A percentile compares a stretch with the other conserved stretches of the same genome.
These are phyloP conservation scores for Setipinna tenuifilis DNA, from an alignment of 2,797 vertebrate species.

Conservation along the genomic window DNA sequence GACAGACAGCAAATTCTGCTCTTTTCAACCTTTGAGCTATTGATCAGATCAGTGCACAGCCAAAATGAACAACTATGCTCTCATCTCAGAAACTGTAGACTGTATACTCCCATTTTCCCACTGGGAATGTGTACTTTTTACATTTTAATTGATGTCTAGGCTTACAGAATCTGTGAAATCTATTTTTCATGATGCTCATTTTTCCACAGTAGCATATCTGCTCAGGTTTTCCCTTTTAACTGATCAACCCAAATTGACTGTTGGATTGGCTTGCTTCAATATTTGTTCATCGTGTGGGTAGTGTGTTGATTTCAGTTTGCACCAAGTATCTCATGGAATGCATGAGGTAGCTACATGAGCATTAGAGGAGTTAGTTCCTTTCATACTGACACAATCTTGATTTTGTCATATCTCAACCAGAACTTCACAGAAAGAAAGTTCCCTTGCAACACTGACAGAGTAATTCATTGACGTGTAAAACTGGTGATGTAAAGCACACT, in stretches of 20 bases:
- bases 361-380: background rate
- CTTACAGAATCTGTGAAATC: too few relatives aligned
- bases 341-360: background rate
- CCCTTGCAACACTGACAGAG: too few relatives aligned
- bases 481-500: too few relatives aligned
- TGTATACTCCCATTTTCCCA: too few relatives aligned
- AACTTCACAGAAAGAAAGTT: background rate
- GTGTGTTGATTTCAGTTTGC: background rate
- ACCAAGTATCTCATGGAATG: background rate
- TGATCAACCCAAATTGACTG: background rate
- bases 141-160: too few relatives aligned
- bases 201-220: background rate
- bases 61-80: background rate
- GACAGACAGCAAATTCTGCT: constrained; percentile 36
- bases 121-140: too few relatives aligned
- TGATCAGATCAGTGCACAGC: constrained; percentile 54
- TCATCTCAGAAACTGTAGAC: background rate
- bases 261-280: background rate
- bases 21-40: constrained; percentile 76
- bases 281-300: background rate
- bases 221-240: background rate
- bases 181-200: too few relatives aligned
- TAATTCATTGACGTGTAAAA: too few relatives aligned
- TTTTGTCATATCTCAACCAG: background rate
- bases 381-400: background rate